phyloP scores from a whole-genome alignment of 2,113 vertebrate species.

The Podarcis raffonei region DNA sequence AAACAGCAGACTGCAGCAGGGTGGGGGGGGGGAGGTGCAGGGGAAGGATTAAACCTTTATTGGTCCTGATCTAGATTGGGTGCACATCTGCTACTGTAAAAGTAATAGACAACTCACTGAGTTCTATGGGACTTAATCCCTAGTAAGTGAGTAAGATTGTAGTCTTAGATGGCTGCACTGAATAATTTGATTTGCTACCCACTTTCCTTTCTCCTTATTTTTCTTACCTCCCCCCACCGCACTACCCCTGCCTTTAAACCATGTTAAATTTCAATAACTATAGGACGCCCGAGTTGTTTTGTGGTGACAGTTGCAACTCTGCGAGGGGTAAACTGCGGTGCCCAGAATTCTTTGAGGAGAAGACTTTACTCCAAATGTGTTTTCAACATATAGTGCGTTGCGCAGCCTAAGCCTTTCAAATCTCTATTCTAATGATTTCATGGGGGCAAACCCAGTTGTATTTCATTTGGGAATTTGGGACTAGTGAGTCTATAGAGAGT shows the following conservation, averaged over 20 bases:
- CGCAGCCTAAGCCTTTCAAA: neutral
- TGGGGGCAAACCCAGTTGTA: neutral
- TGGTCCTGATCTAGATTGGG: neutral
- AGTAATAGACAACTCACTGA: neutral
- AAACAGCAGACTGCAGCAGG: neutral
- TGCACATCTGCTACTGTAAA: neutral
- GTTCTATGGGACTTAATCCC: neutral
- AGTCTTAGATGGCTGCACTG: neutral
- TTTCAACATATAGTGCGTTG: too few relatives aligned
- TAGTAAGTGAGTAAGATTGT: neutral
- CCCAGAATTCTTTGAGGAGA: too few relatives aligned
- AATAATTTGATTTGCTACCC: neutral
- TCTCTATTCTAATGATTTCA: neutral
- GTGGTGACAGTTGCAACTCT: neutral
- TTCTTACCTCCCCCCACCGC: too few relatives aligned
- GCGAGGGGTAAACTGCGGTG: too few relatives aligned
- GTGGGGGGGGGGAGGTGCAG: neutral
- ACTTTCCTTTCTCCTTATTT: neutral
- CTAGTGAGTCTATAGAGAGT: neutral
- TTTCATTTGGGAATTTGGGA: neutral
- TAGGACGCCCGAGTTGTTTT: neutral
- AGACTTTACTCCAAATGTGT: too few relatives aligned
- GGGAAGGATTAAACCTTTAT: neutral
- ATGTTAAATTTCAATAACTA: neutral
- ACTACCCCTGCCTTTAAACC: neutral